These are phyloP conservation scores for Takifugu rubripes DNA, from an alignment of 2,797 vertebrate genomes.

Conservation along the genomic window DNA sequence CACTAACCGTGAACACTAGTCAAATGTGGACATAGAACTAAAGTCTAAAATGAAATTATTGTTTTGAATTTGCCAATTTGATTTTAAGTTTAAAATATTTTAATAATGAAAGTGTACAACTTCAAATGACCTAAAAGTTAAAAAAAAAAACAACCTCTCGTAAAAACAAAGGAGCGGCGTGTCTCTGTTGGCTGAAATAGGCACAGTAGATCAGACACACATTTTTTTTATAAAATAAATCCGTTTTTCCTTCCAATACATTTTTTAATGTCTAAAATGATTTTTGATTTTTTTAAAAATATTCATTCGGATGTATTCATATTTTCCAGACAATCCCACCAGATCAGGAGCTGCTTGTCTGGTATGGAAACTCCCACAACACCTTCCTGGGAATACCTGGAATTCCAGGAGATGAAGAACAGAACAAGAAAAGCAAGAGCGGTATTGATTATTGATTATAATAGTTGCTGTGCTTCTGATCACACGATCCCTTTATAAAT, in stretches of 20 bases:
- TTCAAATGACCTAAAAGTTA: no score
- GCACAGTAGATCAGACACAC: neutral
- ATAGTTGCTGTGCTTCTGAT: no score
- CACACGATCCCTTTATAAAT: no score
- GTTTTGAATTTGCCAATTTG: no score
- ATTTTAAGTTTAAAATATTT: no score
- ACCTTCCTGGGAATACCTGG: constrained; percentile 95
- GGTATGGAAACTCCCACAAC: constrained; percentile 95
- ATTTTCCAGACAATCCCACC: constrained; percentile 88
- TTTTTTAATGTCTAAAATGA: no score
- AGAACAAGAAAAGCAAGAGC: constrained; percentile 87
- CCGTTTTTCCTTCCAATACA: neutral
- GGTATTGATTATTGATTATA: constrained; percentile 65
- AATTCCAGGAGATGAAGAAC: constrained; percentile 91
- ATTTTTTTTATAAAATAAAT: no score
- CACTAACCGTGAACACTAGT: no score
- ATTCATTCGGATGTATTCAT: neutral
- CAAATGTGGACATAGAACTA: neutral
- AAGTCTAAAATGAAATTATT: no score
- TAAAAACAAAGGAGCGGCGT: neutral
- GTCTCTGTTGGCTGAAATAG: constrained; percentile 26
- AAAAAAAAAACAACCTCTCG: neutral
- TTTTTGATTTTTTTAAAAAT: no score
- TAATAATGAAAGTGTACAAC: no score
- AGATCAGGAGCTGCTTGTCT: constrained; percentile 94